These are phyloP conservation scores for Drosophila kuntzei DNA, from an alignment of 2,888 invertebrate species.

Conservation along the genomic window DNA sequence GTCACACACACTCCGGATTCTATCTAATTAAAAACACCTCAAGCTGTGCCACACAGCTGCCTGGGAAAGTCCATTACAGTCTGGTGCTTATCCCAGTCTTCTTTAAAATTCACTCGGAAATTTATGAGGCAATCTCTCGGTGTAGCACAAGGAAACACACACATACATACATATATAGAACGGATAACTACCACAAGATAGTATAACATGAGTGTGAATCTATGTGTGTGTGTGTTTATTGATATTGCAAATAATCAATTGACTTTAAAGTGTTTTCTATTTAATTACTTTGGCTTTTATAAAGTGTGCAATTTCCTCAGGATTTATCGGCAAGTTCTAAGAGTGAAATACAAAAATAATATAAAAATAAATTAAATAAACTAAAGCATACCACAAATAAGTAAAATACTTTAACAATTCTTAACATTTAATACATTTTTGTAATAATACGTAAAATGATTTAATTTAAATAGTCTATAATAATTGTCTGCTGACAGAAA, in stretches of 20 bases:
- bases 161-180: background rate
- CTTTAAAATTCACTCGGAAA: slow-evolving; percentile 39
- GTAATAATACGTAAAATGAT: too few relatives aligned
- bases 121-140: slow-evolving; percentile 47
- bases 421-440: background rate
- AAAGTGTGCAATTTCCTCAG: slow-evolving; percentile 19
- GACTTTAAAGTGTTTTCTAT: slow-evolving; percentile 45
- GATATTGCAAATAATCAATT: slow-evolving; percentile 46
- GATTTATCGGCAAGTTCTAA: slow-evolving; percentile 3
- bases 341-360: background rate
- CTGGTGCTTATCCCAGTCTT: slow-evolving; percentile 5
- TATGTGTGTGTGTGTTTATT: slow-evolving; percentile 20
- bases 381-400: background rate
- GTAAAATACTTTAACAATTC: background rate
- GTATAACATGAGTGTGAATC: background rate
- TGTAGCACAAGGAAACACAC: slow-evolving; percentile 1
- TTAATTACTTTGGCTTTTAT: slow-evolving; percentile 38
- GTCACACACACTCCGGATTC: slow-evolving; percentile 22
- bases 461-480: too few relatives aligned
- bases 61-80: slow-evolving; percentile 8
- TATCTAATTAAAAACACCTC: slow-evolving; percentile 60
- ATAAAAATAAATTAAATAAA: background rate
- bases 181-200: slow-evolving; percentile 8
- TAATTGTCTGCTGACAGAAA: too few relatives aligned
- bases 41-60: slow-evolving; percentile 35